A percentile compares a stretch with the other conserved stretches of the same genome.
phyloP scores from a whole-genome alignment of 2,888 invertebrate species.

The Nemoura dubitans region DNA sequence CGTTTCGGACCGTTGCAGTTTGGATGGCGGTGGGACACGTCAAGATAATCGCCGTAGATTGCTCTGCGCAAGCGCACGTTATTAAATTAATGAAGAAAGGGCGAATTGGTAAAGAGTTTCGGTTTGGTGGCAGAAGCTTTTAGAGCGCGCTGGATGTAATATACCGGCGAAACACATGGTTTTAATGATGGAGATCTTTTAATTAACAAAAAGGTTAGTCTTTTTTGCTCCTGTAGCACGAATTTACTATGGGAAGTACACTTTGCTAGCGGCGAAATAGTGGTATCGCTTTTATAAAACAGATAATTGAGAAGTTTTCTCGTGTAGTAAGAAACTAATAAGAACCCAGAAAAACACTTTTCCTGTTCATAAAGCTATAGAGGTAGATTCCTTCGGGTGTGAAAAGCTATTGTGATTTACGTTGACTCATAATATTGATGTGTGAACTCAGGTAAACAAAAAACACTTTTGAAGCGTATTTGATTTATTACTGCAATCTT shows the following conservation, averaged over 20 bases:
- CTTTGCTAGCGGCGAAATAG: neutral
- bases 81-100: neutral
- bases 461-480: too few species aligned
- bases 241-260: too few species aligned
- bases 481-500: too few species aligned
- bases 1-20: neutral
- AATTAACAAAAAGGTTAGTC: neutral
- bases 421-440: too few species aligned
- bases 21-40: neutral
- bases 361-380: neutral
- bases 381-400: too few species aligned
- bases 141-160: too few species aligned
- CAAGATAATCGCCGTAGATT: neutral
- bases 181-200: neutral
- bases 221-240: neutral
- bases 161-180: neutral
- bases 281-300: neutral
- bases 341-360: neutral
- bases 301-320: neutral
- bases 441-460: too few species aligned
- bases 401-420: too few species aligned
- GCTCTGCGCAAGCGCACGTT: neutral
- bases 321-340: neutral
- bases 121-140: neutral
- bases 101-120: neutral